phyloP scores from a whole-genome alignment of 1,140 invertebrate species.

The Prorops nasuta region DNA sequence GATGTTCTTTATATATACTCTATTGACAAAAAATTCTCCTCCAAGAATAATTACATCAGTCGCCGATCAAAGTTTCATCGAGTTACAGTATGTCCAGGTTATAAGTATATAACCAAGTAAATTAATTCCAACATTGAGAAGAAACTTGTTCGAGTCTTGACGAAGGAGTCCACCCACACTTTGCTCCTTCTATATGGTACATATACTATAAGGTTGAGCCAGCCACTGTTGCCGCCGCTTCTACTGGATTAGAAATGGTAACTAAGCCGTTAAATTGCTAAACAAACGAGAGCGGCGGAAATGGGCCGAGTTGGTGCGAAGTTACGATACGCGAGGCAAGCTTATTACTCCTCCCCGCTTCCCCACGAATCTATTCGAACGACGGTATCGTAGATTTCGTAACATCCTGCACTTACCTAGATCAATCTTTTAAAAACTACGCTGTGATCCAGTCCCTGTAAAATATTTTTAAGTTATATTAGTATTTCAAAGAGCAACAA shows the following conservation, averaged over 20 bases:
- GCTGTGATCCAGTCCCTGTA: too few relatives aligned
- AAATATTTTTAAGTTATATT: too few relatives aligned
- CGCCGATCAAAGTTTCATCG: too few relatives aligned
- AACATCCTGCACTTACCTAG: background rate
- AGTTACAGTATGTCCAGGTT: too few relatives aligned
- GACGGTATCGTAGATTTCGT: background rate
- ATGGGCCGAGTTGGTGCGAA: slow-evolving; percentile 7
- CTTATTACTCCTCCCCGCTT: slow-evolving; percentile 12
- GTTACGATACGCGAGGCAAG: slow-evolving; percentile 8
- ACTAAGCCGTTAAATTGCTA: slow-evolving; percentile 29
- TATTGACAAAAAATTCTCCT: too few relatives aligned
- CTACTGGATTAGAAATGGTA: slow-evolving; percentile 24
- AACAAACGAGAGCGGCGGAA: slow-evolving; percentile 23
- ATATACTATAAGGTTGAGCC: too few relatives aligned
- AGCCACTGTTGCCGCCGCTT: slow-evolving; percentile 22
- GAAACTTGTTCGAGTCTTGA: background rate
- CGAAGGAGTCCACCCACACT: slow-evolving; percentile 5
- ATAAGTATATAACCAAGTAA: too few relatives aligned
- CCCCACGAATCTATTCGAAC: background rate
- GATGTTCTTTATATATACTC: too few relatives aligned
- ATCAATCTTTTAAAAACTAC: background rate
- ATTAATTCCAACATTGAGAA: background rate
- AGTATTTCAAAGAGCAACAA: too few relatives aligned
- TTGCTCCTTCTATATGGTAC: too few relatives aligned
- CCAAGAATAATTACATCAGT: too few relatives aligned